Percentiles rank a stretch among this genome's conserved stretches.
Evolutionary conservation across 2,888 invertebrate genomes (phyloP).

Genomic region (Polyploca ridens): DNA sequence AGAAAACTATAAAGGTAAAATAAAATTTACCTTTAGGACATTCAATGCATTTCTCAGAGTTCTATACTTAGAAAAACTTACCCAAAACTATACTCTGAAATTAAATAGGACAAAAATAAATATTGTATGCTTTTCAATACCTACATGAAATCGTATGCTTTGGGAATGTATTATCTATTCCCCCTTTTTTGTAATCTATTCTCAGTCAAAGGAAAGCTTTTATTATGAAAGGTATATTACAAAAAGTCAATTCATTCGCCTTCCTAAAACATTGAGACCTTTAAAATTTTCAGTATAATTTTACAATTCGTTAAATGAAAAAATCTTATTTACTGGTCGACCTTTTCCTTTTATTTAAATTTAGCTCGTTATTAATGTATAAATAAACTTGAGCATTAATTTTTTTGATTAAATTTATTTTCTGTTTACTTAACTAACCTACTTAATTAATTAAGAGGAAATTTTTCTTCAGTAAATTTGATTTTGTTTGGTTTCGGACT

Average conservation of each 20-base stretch:
- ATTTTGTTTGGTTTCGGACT: neutral
- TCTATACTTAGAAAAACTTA: no score
- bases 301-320: constrained; percentile 14
- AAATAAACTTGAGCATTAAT: neutral
- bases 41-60: no score
- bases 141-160: no score
- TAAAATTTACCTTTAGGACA: no score
- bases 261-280: constrained; percentile 1
- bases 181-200: no score
- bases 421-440: neutral
- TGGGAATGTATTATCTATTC: no score
- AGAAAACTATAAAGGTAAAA: no score
- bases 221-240: neutral
- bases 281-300: constrained; percentile 11
- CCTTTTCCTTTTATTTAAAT: constrained; percentile 12
- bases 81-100: no score
- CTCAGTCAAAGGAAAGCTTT: no score
- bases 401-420: neutral
- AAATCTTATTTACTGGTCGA: constrained; percentile 16
- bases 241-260: neutral
- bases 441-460: neutral
- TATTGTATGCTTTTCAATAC: no score
- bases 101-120: no score
- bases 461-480: neutral
- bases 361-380: constrained; percentile 4